Evolutionary conservation across 2,113 vertebrate species (phyloP).

Genomic region (Azemiops feae): DNA sequence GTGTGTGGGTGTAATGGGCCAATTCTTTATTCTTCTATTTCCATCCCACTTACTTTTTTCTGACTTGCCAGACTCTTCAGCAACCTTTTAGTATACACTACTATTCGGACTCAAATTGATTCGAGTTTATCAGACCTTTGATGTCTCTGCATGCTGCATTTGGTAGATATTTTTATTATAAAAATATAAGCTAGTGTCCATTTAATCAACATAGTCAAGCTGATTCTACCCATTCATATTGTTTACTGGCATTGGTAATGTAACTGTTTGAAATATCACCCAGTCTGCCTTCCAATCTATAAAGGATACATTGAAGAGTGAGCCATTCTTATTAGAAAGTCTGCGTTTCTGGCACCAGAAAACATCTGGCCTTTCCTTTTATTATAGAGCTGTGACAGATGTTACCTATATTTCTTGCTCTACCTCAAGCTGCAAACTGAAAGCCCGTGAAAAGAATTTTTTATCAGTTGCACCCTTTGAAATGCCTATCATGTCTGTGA

Average conservation of each 20-base stretch:
- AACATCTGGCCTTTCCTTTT: background rate
- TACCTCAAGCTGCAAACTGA: background rate
- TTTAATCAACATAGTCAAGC: too few species aligned
- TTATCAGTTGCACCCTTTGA: background rate
- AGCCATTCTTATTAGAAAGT: background rate
- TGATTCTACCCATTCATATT: background rate
- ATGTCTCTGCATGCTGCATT: background rate
- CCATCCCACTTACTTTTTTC: accelerated
- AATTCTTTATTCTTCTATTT: background rate
- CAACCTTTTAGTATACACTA: background rate
- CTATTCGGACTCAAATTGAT: background rate
- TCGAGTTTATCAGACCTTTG: background rate
- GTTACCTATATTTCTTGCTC: background rate
- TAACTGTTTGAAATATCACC: background rate
- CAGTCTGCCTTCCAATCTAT: background rate
- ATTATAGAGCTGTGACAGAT: background rate
- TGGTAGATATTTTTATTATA: background rate
- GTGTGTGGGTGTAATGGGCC: background rate
- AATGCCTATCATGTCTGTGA: background rate
- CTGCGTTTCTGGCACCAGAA: background rate
- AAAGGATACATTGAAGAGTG: background rate
- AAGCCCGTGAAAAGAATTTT: background rate
- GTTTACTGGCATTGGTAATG: background rate
- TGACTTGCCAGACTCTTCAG: background rate
- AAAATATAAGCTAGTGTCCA: background rate